Base-by-base conservation (phyloP, 2,888 invertebrate species). In the Ornithoptera priamus region DNA sequence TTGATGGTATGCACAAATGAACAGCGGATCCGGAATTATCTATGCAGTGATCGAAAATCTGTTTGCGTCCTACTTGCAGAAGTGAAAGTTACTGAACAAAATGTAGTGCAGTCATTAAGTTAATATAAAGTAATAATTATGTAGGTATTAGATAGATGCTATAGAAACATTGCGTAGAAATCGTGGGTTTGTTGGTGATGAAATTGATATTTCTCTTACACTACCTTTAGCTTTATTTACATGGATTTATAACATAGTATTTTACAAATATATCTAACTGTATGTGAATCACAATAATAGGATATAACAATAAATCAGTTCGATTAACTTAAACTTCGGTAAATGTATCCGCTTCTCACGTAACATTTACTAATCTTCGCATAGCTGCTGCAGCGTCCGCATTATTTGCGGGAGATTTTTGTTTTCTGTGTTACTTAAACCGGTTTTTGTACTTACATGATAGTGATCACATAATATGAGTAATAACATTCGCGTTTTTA, bases 381-480 rank as follows among this genome's bases (percentile, higher is more conserved):
- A n/a, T 58, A 36, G 50, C 59, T 59, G 59, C 58, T 59, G 59
- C 62, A 36, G 36, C 46, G 68, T 36, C 58, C 42, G 58, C 62
- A 30, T 62, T 62, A 62, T 46, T 62, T 46, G 67, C 57, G 46
- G 24, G 58, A 57, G 42, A 62, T 58, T 22, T 22, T 36, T 60
- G 50, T 67, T 62, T 68, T 67, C 36, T 56, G 53, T 12, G 24
- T 61, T 67, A 56, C n/a, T 62, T 60, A 36, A 60, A 66, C 66
- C 50, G 59, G 66, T 66, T 24, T 60, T 53, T 53, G 59, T 42
- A 60, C 24, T 60, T 2, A 60, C 60, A 60, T 36, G 60, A 60
- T 36, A 7, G 36, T 60, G 36, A 60, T 36, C 57, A 58, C 57
- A 58, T 58, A 58, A 22, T 24, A 53, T 53, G 53, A 53, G 53